Conservation (phyloP, 2,797 vertebrate species). For the Hafferia zeledoni region DNA sequence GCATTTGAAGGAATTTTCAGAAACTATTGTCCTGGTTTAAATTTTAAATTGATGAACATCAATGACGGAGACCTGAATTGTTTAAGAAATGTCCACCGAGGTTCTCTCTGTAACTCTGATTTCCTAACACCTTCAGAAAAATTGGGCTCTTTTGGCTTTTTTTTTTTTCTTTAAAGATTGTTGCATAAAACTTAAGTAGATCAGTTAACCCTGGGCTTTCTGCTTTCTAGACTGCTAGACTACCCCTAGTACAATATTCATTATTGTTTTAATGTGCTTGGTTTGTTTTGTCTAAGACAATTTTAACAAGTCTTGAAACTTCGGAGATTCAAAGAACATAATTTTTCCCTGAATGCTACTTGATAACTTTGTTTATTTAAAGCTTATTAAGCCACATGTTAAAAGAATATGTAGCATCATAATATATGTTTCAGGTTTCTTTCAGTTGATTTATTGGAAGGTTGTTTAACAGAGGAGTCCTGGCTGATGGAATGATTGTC, state of each 20-base stretch:
- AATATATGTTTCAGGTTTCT: background rate
- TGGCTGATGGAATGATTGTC: background rate
- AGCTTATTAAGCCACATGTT: conserved; percentile 26
- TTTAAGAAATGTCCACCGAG: background rate
- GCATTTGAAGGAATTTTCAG: background rate
- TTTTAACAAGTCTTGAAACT: background rate
- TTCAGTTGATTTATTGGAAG: background rate
- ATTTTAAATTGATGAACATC: rapidly evolving
- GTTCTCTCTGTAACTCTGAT: background rate
- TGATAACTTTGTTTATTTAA: conserved; percentile 39
- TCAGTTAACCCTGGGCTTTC: background rate
- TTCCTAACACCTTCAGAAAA: background rate
- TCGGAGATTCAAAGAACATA: background rate
- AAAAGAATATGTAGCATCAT: conserved; percentile 12
- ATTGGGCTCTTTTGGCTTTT: rapidly evolving
- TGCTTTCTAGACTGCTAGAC: background rate
- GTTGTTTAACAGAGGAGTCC: background rate
- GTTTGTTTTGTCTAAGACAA: background rate
- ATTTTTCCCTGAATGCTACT: background rate
- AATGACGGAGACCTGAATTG: rapidly evolving
- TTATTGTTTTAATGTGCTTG: background rate
- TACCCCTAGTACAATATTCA: background rate
- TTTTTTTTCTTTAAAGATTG: background rate
- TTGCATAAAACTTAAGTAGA: background rate
- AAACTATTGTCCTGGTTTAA: background rate